phyloP scores from a whole-genome alignment of 2,888 invertebrate genomes.

The Cheilosia vulpina region DNA sequence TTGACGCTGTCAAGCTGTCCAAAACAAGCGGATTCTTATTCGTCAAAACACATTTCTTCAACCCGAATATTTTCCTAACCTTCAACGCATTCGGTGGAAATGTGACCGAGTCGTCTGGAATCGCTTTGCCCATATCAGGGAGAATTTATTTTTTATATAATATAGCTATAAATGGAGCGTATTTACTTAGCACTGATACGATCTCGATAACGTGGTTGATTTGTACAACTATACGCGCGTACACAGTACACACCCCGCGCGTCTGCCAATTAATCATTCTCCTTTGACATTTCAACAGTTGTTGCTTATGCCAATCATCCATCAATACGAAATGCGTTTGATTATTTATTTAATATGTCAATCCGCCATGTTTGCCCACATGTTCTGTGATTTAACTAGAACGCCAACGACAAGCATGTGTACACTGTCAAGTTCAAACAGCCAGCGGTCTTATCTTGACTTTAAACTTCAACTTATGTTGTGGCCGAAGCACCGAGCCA shows the following conservation, averaged over 20 bases:
- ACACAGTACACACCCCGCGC: background rate
- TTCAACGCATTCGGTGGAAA: no score
- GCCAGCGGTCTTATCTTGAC: constrained; percentile 22
- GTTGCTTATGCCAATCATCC: background rate
- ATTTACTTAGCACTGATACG: background rate
- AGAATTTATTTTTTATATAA: no score
- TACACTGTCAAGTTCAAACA: constrained; percentile 36
- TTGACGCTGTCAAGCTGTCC: no score
- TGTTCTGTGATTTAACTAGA: constrained; percentile 6
- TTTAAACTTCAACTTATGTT: background rate
- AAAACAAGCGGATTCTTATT: no score
- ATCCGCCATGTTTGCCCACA: background rate
- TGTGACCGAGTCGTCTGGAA: no score
- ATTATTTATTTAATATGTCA: constrained; percentile 8
- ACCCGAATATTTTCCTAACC: no score
- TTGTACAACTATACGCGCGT: background rate
- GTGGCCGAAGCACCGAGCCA: background rate
- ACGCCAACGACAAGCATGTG: constrained; percentile 2
- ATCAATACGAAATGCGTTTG: constrained; percentile 19
- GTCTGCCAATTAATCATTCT: constrained; percentile 21
- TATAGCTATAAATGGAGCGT: no score
- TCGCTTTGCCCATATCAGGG: no score
- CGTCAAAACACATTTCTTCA: no score
- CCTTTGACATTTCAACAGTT: constrained; percentile 19
- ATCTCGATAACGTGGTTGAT: constrained; percentile 17